Base-by-base conservation (phyloP, 2,888 invertebrate genomes). In the Zhengitettix transpicula region DNA sequence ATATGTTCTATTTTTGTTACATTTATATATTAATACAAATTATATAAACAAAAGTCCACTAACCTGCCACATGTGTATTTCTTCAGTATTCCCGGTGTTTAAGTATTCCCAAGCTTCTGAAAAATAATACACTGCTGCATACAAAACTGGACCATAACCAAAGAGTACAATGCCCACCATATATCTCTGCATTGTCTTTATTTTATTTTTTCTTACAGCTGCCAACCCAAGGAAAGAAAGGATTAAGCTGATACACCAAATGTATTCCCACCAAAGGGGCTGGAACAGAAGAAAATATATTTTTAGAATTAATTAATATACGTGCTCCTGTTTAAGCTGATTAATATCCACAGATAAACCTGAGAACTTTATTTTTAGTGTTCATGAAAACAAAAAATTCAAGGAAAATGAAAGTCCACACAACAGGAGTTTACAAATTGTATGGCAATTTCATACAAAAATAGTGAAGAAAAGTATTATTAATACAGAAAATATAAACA, bases 211-310 rank as follows among this genome's bases (percentile, higher is more conserved):
- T 67, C 90, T 85, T 65, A 91, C 83, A 51, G 96, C 90, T 42
- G 89, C 83, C 58, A 95, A 77, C 9, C 90, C 95, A 61, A 94
- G 76, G 73, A 94, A 85, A 14, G 91, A 89, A 51, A 90, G 79
- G 42, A 91, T 72, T 60, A 94, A 76, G 67, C 94, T 93, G 28
- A 84, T 74, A 66, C 90, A 84, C 95, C 96, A 97, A 67, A 89
- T 81, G 73, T 93, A 96, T 74, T 97, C 96, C 96, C 96, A 97
- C 75, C 84, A 81, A 55, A 89, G 75, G 1, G 92, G 90, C 83
- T 88, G 75, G 59, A 78, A 81, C 64, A 63, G 42, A 66, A 66
- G 64, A 65, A 61, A 60, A 62, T 60, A 40, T 57, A 64, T 47
- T 47, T 47, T 47, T 14, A 47, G 47, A 3, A n/a, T 3, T 14